Evolutionary conservation across 2,113 vertebrate genomes (phyloP).

Genomic region (Sarotherodon lohbergeri): DNA sequence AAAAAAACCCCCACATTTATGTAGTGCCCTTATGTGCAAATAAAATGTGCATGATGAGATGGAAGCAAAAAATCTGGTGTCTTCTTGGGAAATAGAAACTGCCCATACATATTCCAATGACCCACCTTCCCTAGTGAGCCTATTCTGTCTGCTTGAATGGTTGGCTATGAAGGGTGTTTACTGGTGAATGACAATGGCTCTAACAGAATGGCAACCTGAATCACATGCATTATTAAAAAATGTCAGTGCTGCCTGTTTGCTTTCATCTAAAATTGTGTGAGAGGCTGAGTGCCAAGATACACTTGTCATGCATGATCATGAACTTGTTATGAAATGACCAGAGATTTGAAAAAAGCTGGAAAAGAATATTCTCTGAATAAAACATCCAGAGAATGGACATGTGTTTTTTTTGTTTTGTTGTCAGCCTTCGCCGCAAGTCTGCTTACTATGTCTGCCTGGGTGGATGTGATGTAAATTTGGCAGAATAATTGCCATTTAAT

Average conservation of each 20-base stretch:
- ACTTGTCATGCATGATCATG: slow-evolving; percentile 22
- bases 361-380: background rate
- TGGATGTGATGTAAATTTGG: background rate
- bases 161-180: slow-evolving; percentile 23
- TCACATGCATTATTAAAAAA: slow-evolving; percentile 61
- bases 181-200: slow-evolving; percentile 39
- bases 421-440: background rate
- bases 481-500: background rate
- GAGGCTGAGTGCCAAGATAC: background rate
- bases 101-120: slow-evolving; percentile 1
- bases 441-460: background rate
- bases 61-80: background rate
- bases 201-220: slow-evolving; percentile 25
- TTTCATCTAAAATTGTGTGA: background rate
- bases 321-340: background rate
- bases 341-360: background rate
- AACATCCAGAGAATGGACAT: background rate
- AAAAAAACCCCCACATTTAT: rapidly evolving
- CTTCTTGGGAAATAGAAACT: background rate
- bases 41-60: background rate
- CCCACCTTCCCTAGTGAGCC: background rate
- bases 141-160: background rate
- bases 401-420: background rate
- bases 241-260: slow-evolving; percentile 35
- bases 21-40: background rate